Percentiles rank a stretch among this genome's conserved stretches.
These are phyloP conservation scores for Psittacula cyanocephala DNA, from an alignment of 2,113 vertebrate species.

Conservation along the genomic window DNA sequence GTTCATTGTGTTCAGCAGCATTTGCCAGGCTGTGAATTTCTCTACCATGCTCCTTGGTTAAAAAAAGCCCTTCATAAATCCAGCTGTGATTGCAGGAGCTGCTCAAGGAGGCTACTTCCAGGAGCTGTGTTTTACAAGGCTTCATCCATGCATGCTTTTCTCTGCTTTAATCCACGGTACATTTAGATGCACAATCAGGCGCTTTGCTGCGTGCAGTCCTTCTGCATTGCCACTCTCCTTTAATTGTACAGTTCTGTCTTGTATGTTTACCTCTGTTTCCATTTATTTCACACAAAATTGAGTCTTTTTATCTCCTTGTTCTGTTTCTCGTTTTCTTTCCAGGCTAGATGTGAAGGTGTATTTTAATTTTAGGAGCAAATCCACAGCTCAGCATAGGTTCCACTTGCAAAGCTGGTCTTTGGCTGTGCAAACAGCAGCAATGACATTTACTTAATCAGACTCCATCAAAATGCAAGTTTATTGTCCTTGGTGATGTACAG, in stretches of 20 bases:
- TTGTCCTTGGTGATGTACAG: not conserved
- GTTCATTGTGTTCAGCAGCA: not conserved
- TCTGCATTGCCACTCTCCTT: not conserved
- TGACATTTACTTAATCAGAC: not conserved
- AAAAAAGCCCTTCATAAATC: not conserved
- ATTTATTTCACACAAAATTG: not conserved
- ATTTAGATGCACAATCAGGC: not conserved
- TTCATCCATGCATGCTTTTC: not conserved
- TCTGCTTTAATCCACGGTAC: not conserved
- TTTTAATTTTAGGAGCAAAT: not conserved
- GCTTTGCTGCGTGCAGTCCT: not conserved
- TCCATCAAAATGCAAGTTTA: not conserved
- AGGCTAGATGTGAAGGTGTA: not conserved
- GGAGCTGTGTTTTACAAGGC: not conserved
- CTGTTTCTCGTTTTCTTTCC: not conserved
- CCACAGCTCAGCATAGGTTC: not conserved
- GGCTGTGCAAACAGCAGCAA: not conserved
- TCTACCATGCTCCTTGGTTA: not conserved
- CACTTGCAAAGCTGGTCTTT: not conserved
- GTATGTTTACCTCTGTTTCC: not conserved
- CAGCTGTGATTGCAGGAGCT: not conserved
- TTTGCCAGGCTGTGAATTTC: not conserved
- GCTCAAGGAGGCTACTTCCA: not conserved
- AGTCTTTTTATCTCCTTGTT: not conserved
- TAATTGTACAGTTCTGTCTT: not conserved